Evolutionary conservation across 2,113 vertebrate genomes (phyloP).

Genomic region (Plecturocebus donacophilus): DNA sequence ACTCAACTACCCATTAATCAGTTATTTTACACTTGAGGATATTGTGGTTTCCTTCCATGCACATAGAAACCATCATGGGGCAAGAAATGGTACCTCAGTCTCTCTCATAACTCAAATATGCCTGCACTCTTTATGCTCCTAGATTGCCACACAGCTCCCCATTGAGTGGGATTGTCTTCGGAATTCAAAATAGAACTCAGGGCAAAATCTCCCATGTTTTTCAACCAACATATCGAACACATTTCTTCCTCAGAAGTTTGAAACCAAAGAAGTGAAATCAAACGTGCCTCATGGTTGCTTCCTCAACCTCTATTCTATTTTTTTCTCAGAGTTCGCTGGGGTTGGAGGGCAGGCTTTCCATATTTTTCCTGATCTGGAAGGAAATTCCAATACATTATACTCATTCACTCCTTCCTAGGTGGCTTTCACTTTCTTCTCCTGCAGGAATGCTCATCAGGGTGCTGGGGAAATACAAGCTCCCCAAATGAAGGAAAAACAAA

Average conservation of each 20-base stretch:
- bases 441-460: neutral
- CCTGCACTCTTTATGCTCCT: neutral
- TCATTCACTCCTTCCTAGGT: neutral
- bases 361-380: neutral
- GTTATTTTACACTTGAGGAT: neutral
- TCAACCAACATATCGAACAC: neutral
- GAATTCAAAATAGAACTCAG: neutral
- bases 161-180: neutral
- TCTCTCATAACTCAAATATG: neutral
- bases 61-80: neutral
- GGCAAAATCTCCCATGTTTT: neutral
- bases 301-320: neutral
- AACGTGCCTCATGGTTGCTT: neutral
- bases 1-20: neutral
- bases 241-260: neutral
- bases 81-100: neutral
- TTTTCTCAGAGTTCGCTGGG: neutral
- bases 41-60: neutral
- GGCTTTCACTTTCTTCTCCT: neutral
- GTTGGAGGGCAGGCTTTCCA: neutral
- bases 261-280: neutral
- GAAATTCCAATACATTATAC: neutral
- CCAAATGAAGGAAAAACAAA: neutral
- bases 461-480: neutral
- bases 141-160: neutral